A percentile compares a stretch with the other conserved stretches of the same genome.
These are phyloP conservation scores for Picathartes gymnocephalus DNA, from an alignment of 2,113 vertebrate genomes.

Conservation along the genomic window DNA sequence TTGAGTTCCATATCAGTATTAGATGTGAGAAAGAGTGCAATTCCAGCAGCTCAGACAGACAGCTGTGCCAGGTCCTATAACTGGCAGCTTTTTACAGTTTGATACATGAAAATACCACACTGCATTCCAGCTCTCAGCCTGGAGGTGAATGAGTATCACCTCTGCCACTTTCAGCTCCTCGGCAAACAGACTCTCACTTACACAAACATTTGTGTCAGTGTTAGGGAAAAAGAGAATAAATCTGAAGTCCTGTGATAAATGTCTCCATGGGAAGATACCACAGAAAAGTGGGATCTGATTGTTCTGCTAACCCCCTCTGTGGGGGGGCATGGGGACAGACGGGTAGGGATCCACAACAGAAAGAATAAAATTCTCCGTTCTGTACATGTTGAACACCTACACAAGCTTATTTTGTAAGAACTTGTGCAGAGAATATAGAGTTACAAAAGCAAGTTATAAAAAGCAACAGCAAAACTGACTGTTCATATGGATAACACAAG, in stretches of 20 bases:
- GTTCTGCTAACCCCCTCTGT: background rate
- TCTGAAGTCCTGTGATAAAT: background rate
- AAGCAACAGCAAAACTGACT: background rate
- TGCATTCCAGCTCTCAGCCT: fast-evolving
- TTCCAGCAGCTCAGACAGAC: background rate
- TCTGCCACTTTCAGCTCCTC: background rate
- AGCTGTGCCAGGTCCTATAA: background rate
- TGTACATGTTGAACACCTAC: background rate
- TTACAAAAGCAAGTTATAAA: background rate
- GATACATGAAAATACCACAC: background rate
- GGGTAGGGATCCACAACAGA: background rate
- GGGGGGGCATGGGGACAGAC: background rate
- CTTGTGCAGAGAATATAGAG: background rate
- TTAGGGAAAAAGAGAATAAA: background rate
- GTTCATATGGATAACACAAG: background rate
- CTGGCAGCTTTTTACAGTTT: background rate
- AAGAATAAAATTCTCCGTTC: background rate
- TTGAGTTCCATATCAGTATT: background rate
- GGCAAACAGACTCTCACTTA: background rate
- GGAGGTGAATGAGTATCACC: background rate
- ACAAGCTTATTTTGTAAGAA: background rate
- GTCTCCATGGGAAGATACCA: background rate
- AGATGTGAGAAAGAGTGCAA: background rate
- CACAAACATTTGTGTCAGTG: background rate
- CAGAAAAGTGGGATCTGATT: background rate